A percentile compares a stretch with the other conserved stretches of the same genome.
These are phyloP conservation scores for Ispidina picta DNA, from an alignment of 2,797 vertebrate genomes.

Conservation along the genomic window DNA sequence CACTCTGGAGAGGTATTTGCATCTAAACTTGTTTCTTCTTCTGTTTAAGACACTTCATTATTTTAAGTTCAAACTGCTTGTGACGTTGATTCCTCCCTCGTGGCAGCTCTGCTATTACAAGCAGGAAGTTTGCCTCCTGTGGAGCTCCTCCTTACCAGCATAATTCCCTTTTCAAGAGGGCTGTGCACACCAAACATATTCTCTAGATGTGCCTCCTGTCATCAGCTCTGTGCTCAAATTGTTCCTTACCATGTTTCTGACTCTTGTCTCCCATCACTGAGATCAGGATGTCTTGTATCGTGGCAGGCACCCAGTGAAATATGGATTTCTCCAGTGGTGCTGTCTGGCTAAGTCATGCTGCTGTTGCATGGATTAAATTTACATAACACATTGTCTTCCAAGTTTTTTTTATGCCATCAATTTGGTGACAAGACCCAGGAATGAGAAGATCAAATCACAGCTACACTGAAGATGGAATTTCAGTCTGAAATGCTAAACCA, in stretches of 20 bases:
- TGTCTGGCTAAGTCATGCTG: background rate
- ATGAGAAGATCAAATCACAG: conserved; percentile 21
- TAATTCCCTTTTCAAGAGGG: background rate
- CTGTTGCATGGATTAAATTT: conserved; percentile 16
- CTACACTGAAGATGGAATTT: conserved; percentile 14
- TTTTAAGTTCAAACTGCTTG: background rate
- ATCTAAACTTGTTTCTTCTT: background rate
- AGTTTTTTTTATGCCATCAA: background rate
- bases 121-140: conserved; percentile 7
- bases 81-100: conserved; percentile 4
- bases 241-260: background rate
- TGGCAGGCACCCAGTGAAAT: background rate
- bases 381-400: background rate
- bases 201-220: conserved; percentile 8
- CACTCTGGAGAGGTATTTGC: background rate
- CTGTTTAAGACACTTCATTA: background rate
- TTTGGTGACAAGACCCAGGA: conserved; percentile 15
- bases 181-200: background rate
- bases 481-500: background rate
- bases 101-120: background rate
- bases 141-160: background rate
- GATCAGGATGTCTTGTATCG: background rate
- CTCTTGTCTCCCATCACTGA: background rate
- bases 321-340: background rate
- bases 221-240: background rate